phyloP scores from a whole-genome alignment of 2,797 vertebrate species.

The Sebastes miniatus region DNA sequence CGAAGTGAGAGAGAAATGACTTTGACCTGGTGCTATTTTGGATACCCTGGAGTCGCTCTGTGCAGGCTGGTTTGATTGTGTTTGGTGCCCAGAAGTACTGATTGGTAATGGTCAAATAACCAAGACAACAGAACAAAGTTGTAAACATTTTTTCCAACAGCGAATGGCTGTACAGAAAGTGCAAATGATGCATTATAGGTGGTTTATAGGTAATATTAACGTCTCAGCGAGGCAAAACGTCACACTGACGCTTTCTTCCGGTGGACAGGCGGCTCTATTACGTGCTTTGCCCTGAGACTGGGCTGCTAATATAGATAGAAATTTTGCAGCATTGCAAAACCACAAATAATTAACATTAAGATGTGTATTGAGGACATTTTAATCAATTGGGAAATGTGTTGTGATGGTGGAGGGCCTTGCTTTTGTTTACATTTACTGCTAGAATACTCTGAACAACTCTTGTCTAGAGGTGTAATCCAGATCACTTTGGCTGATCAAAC shows the following conservation, averaged over 20 bases:
- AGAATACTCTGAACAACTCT: neutral
- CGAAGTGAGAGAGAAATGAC: conserved; percentile 50
- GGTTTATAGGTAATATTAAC: neutral
- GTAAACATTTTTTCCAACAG: neutral
- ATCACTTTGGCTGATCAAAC: conserved; percentile 25
- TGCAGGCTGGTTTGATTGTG: conserved; percentile 22
- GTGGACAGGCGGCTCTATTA: too few relatives aligned
- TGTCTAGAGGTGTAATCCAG: conserved; percentile 2
- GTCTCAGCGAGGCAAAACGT: too few relatives aligned
- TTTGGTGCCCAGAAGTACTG: conserved; percentile 10
- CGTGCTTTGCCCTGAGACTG: too few relatives aligned
- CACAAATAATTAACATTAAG: neutral
- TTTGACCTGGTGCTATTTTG: conserved; percentile 61
- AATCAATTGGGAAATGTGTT: neutral
- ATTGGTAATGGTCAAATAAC: conserved; percentile 9
- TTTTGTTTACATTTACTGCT: neutral
- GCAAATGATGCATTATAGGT: neutral
- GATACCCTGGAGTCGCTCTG: conserved; percentile 23
- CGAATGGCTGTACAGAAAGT: neutral
- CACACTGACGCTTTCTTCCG: too few relatives aligned
- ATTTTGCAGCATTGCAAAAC: neutral
- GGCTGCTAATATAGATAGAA: neutral
- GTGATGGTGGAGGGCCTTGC: too few relatives aligned
- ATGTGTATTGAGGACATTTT: neutral
- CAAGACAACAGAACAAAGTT: neutral